These are phyloP conservation scores for Cephus pulcher DNA, from an alignment of 2,888 invertebrate genomes.

Conservation along the genomic window DNA sequence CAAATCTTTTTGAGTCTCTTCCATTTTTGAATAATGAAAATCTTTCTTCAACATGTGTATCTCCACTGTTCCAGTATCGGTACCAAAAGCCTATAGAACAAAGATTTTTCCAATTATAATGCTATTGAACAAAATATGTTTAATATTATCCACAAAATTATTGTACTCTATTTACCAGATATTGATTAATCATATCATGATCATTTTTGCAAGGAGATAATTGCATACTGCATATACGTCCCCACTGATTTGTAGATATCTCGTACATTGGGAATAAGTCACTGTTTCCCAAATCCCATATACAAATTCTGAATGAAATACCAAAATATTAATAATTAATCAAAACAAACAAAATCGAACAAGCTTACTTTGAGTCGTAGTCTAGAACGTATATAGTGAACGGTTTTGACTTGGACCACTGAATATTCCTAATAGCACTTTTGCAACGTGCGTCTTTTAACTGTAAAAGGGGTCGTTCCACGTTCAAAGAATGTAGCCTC, in stretches of 20 bases:
- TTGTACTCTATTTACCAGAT: conserved; percentile 62
- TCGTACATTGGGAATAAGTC: conserved; percentile 68
- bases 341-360: conserved; percentile 2
- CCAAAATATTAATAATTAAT: conserved; percentile 7
- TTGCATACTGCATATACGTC: conserved; percentile 64
- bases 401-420: conserved; percentile 70
- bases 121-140: conserved; percentile 13
- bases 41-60: conserved; percentile 67
- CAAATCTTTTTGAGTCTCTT: conserved; percentile 63
- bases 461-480: conserved; percentile 65
- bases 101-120: neutral
- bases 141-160: conserved; percentile 10
- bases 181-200: conserved; percentile 58
- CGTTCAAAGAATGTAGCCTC: conserved; percentile 65
- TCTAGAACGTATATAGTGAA: conserved; percentile 69
- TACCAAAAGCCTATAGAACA: conserved; percentile 67
- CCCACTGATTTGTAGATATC: conserved; percentile 62
- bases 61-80: conserved; percentile 64
- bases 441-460: conserved; percentile 53
- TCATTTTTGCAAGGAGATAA: conserved; percentile 61
- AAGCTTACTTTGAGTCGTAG: conserved; percentile 57
- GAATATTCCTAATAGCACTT: conserved; percentile 63
- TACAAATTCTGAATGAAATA: conserved; percentile 64
- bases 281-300: conserved; percentile 70
- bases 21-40: conserved; percentile 60